These are phyloP conservation scores for Amitus sp. DNA, from an alignment of 2,888 invertebrate genomes.

Conservation along the genomic window DNA sequence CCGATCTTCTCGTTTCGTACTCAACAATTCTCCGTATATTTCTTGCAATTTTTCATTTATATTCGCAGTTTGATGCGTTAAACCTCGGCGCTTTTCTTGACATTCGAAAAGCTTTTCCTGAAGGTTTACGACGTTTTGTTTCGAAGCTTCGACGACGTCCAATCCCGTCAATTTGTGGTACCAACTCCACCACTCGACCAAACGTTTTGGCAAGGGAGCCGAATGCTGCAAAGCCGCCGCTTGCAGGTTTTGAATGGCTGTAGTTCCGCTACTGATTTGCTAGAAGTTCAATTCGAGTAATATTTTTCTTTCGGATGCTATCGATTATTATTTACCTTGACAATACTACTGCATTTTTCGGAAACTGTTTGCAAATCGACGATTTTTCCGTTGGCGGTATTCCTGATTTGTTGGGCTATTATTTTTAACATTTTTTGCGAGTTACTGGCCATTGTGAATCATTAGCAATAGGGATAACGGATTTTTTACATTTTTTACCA, in stretches of 20 bases:
- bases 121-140: conserved; percentile 51
- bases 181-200: conserved; percentile 59
- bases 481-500: neutral
- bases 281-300: conserved; percentile 28
- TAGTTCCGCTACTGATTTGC: conserved; percentile 52
- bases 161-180: conserved; percentile 59
- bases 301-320: neutral
- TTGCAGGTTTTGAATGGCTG: conserved; percentile 52
- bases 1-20: conserved; percentile 57
- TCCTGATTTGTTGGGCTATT: conserved; percentile 46
- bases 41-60: conserved; percentile 55
- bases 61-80: conserved; percentile 44
- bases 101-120: conserved; percentile 58
- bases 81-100: conserved; percentile 51
- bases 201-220: conserved; percentile 48
- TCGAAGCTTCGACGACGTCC: conserved; percentile 54
- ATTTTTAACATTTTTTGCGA: conserved; percentile 42
- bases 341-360: conserved; percentile 52
- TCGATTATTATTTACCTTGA: conserved; percentile 47
- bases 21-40: conserved; percentile 57
- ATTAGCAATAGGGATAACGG: neutral
- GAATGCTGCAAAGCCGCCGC: conserved; percentile 42
- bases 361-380: conserved; percentile 46
- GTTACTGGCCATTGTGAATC: neutral
- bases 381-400: conserved; percentile 48